phyloP scores from a whole-genome alignment of 2,113 vertebrate genomes.

The Cacatua alba region DNA sequence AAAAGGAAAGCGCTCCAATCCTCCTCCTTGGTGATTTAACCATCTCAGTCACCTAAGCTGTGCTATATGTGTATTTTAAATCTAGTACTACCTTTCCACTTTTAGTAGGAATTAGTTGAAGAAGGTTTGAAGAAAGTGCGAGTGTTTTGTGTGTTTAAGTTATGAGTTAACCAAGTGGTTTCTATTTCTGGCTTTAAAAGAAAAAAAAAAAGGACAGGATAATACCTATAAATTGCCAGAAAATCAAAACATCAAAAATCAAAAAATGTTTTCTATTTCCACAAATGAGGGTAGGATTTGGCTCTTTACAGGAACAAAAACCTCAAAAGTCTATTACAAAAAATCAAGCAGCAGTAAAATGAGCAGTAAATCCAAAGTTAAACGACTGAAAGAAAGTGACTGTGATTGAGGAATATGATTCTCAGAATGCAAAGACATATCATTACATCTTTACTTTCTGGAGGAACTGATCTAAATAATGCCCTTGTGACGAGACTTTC shows the following conservation, averaged over 20 bases:
- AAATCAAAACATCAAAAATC: not conserved
- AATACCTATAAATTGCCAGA: not conserved
- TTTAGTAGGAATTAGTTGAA: not conserved
- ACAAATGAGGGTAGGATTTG: not conserved
- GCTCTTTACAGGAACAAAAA: not conserved
- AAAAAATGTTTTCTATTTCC: not conserved
- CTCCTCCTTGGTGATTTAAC: not conserved
- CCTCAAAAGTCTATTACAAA: not conserved
- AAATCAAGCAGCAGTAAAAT: not conserved
- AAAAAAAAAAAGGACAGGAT: not conserved
- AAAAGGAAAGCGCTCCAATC: not conserved
- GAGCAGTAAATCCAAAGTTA: not conserved
- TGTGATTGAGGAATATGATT: not conserved
- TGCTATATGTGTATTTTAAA: not conserved
- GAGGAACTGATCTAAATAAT: not conserved
- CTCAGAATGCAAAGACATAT: not conserved
- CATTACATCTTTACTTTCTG: not conserved
- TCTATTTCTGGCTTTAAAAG: not conserved
- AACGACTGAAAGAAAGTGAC: not conserved
- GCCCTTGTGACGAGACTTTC: not conserved
- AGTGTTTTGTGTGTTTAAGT: not conserved
- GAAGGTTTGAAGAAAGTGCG: not conserved
- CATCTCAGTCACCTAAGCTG: not conserved
- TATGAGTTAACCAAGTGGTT: not conserved
- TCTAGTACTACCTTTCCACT: not conserved